Evolutionary conservation across 2,113 vertebrate species (phyloP).

Genomic region (Nibea albiflora): DNA sequence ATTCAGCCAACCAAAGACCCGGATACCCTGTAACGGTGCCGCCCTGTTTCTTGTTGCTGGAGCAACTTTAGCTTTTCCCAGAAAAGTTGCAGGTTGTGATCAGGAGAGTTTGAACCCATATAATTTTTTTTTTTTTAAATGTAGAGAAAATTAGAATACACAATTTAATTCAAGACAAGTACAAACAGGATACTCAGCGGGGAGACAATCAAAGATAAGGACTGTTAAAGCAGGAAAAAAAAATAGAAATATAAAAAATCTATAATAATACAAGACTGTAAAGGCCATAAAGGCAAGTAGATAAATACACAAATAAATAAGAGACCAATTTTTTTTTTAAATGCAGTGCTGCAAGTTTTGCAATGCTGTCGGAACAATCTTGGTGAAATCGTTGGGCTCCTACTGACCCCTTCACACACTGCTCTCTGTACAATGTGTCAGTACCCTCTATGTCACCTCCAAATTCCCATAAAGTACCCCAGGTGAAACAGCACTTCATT

Average conservation of each 20-base stretch:
- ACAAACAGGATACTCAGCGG: too few species aligned
- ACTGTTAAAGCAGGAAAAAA: too few species aligned
- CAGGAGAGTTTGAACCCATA: neutral
- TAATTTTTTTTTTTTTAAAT: too few species aligned
- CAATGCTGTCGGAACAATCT: neutral
- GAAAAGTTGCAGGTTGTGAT: constrained; percentile 26
- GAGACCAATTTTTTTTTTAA: too few species aligned
- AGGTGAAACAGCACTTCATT: neutral
- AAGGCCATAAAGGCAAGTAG: too few species aligned
- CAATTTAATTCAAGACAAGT: too few species aligned
- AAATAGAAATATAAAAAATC: too few species aligned
- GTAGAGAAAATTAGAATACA: neutral
- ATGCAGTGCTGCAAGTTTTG: neutral
- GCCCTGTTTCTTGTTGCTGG: constrained; percentile 63
- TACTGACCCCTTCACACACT: too few species aligned
- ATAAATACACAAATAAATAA: too few species aligned
- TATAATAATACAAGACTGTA: too few species aligned
- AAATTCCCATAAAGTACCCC: neutral
- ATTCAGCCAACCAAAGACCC: constrained; percentile 61
- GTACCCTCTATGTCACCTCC: neutral
- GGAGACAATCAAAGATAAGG: too few species aligned
- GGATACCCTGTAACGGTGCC: constrained; percentile 9
- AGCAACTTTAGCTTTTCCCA: constrained; percentile 18
- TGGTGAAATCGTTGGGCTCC: neutral
- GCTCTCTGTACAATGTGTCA: neutral